These are phyloP conservation scores for Chrysolophus pictus DNA, from an alignment of 2,797 vertebrate genomes.

Conservation along the genomic window DNA sequence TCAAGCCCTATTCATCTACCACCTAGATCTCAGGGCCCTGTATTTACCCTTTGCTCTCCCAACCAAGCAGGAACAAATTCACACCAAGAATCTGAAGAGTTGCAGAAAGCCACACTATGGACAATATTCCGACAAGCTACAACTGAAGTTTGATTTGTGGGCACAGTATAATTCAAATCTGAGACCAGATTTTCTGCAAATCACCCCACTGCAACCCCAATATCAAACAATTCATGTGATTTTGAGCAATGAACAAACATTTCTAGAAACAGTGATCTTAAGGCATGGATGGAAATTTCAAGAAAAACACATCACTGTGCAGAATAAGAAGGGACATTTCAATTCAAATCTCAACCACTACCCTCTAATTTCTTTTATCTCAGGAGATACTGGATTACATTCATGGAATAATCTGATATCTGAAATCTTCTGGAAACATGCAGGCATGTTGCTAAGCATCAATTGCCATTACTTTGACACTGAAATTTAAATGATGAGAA, in stretches of 20 bases:
- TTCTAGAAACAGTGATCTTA: neutral
- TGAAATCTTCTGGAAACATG: neutral
- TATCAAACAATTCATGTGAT: neutral
- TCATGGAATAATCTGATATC: neutral
- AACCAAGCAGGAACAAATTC: neutral
- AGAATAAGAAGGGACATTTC: neutral
- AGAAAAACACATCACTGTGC: neutral
- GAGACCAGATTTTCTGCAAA: neutral
- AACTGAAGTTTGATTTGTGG: neutral
- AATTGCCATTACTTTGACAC: rapidly evolving
- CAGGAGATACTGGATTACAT: neutral
- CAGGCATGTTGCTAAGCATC: neutral
- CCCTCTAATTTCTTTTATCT: neutral
- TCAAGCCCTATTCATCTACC: neutral
- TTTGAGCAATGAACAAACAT: neutral
- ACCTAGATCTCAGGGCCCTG: neutral
- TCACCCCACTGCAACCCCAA: neutral
- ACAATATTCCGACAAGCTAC: neutral
- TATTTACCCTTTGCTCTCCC: neutral
- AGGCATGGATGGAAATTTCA: neutral
- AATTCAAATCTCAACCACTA: neutral
- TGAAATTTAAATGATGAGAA: neutral
- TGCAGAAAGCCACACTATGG: neutral
- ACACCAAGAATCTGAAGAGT: neutral
- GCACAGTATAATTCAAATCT: neutral